Percentiles rank a stretch among this genome's conserved stretches.
These are phyloP conservation scores for Hypocryptadius cinnamomeus DNA, from an alignment of 2,113 vertebrate genomes.

Conservation along the genomic window DNA sequence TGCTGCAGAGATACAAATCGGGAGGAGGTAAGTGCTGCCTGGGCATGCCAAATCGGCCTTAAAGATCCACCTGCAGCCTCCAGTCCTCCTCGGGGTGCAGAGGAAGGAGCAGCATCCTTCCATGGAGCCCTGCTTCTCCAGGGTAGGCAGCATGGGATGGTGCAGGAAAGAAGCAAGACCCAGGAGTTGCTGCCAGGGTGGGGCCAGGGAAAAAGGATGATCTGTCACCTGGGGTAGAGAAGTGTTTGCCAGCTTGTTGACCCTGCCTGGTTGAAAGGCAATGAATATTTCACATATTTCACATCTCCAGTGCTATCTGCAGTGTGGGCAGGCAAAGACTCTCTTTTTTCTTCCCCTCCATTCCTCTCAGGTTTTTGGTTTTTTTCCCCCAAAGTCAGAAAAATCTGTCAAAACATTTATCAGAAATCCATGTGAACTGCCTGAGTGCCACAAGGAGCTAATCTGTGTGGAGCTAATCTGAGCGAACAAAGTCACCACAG, in stretches of 20 bases:
- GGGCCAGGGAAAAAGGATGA: neutral
- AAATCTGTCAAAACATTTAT: conserved; percentile 68
- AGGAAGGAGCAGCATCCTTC: neutral
- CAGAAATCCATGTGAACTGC: conserved; percentile 49
- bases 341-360: neutral
- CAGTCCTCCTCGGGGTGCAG: neutral
- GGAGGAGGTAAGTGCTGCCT: neutral
- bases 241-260: neutral
- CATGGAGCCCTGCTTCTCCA: neutral
- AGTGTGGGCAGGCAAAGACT: neutral
- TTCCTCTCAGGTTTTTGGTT: neutral
- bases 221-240: neutral
- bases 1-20: neutral
- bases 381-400: conserved; percentile 6
- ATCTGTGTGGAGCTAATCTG: conserved; percentile 55
- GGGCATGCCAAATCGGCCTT: neutral
- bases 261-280: neutral
- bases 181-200: accelerated
- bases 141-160: accelerated
- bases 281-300: conserved; percentile 70
- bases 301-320: conserved; percentile 37
- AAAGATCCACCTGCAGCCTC: neutral
- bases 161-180: neutral
- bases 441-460: conserved; percentile 47
- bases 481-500: conserved; percentile 45